Evolutionary conservation across 2,113 vertebrate genomes (phyloP).

Genomic region (Cyphotilapia sp.): DNA sequence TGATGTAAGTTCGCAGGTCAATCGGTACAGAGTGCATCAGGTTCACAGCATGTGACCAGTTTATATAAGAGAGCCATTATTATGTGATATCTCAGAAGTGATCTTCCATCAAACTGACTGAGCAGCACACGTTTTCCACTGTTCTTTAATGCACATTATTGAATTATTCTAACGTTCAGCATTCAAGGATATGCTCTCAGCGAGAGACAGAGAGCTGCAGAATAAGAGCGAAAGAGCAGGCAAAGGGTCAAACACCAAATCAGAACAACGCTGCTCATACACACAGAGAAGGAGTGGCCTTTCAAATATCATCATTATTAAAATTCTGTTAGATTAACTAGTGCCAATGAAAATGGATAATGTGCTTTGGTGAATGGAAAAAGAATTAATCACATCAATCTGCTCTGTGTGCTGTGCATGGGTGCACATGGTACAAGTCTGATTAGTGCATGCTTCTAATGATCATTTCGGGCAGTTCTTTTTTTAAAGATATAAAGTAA

Average conservation of each 20-base stretch:
- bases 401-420: background rate
- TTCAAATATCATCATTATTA: background rate
- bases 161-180: background rate
- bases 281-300: background rate
- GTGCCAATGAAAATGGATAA: background rate
- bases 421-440: background rate
- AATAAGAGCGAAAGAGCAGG: background rate
- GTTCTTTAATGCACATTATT: background rate
- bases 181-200: background rate
- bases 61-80: background rate
- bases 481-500: background rate
- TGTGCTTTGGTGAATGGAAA: background rate
- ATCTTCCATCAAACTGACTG: background rate
- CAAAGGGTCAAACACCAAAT: background rate
- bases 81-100: background rate
- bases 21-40: background rate
- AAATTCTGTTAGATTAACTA: background rate
- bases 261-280: background rate
- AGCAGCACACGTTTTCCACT: background rate
- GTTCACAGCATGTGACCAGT: background rate
- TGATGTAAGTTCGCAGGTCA: slow-evolving; percentile 18
- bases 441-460: background rate
- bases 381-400: background rate
- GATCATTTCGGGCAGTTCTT: background rate
- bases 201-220: background rate